These are phyloP conservation scores for Pangasianodon gigas DNA, from an alignment of 2,113 vertebrate species.

Conservation along the genomic window DNA sequence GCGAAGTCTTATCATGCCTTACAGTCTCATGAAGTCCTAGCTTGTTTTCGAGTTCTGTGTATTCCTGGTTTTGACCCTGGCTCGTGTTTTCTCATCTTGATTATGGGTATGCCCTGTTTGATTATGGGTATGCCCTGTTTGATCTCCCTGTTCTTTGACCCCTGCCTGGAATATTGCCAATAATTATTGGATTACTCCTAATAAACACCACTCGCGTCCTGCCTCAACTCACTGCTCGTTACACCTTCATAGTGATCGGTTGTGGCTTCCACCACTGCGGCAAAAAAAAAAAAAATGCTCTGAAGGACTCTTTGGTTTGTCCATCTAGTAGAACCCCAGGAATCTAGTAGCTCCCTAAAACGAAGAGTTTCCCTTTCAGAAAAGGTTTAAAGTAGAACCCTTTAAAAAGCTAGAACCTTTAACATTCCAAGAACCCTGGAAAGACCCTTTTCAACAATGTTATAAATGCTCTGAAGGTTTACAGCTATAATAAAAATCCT, in stretches of 20 bases:
- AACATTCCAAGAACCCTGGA: neutral
- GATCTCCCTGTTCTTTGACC: neutral
- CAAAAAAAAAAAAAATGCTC: neutral
- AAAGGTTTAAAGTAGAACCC: neutral
- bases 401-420: neutral
- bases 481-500: slow-evolving; percentile 31
- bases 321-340: neutral
- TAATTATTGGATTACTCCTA: neutral
- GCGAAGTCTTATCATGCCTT: neutral
- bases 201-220: neutral
- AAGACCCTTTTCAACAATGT: neutral
- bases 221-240: neutral
- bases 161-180: neutral
- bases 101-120: neutral
- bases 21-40: neutral
- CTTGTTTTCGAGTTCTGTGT: neutral
- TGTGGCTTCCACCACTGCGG: neutral
- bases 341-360: neutral
- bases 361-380: neutral
- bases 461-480: neutral
- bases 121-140: neutral
- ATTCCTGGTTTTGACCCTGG: neutral
- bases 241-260: neutral
- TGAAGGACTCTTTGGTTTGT: neutral
- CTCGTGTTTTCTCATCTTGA: neutral